Evolutionary conservation across 2,797 vertebrate species (phyloP).

Genomic region (Acrocephalus scirpaceus): DNA sequence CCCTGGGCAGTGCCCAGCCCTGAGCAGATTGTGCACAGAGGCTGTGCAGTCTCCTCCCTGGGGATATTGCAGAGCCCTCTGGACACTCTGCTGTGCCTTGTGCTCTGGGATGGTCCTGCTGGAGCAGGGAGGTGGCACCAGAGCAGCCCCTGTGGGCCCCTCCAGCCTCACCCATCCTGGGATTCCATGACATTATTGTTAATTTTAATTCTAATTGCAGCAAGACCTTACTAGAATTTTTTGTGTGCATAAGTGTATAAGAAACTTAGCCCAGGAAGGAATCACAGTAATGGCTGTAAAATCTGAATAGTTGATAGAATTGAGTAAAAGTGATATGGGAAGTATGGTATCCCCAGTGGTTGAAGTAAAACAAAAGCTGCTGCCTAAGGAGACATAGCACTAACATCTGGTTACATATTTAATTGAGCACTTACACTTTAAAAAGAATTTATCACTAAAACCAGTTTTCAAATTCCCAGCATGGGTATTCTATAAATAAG

Average conservation of each 20-base stretch:
- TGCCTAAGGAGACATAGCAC: background rate
- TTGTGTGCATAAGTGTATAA: background rate
- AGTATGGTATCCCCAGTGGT: background rate
- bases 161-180: background rate
- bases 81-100: background rate
- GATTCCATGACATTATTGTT: background rate
- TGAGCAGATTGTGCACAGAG: background rate
- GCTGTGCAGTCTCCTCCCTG: background rate
- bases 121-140: background rate
- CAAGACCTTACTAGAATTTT: background rate
- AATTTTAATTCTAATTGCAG: background rate
- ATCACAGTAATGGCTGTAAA: background rate
- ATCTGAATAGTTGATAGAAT: background rate
- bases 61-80: background rate
- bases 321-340: background rate
- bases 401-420: conserved; percentile 30
- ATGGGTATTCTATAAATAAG: conserved; percentile 21
- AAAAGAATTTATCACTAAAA: conserved; percentile 43
- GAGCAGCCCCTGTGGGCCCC: background rate
- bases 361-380: conserved; percentile 30
- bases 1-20: background rate
- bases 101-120: background rate
- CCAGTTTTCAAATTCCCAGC: background rate
- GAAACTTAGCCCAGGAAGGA: background rate
- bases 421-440: background rate